Evolutionary conservation across 2,797 vertebrate species (phyloP), one percentile per base, ranked within the genome.

Genomic region (Lepidocolaptes lacrymiger): DNA sequence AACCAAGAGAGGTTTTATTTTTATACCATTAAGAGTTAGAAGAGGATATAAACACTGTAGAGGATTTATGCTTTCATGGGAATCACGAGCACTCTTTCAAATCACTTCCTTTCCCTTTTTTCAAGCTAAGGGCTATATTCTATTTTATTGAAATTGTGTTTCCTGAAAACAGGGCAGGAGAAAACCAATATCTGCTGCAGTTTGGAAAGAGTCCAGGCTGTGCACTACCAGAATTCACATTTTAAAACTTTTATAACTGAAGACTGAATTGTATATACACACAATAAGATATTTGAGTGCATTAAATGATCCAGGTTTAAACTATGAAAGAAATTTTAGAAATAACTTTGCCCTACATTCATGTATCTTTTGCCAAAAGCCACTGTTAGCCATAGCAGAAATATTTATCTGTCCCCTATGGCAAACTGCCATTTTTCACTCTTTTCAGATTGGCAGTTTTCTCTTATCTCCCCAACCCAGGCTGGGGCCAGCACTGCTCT

Each of bases 251-350:
- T 92, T 82, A 82, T 32, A 73, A 15, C 51, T 66, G 62, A 71
- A 89, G 16, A 64, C 24, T 85, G 80, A 87, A 48, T 18, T 85
- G 20, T 27, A 69, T 85, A 12, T 24, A 43, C 22, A 44, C 3
- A 14, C 43, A 85, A 1, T 37, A 61, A 82, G 21, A 24, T 79
- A 79, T 63, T 67, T 76, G 63, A 61, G 22, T 84, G 66, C 55
- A 86, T 94, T 94, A 84, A 96, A 96, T 95, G 69, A 88, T 74
- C 71, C 76, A 77, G 56, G 48, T 88, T 96, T 96, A 91, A 90
- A 91, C 71, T 74, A 82, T 48, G 58, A 82, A 51, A 93, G 46
- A 91, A 75, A 18, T 68, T 69, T 62, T 28, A 19, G 22, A 13
- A 87, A 52, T n/a, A 83, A 58, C 15, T 88, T 79, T 91, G 34